These are phyloP conservation scores for Frieseomelitta varia DNA, from an alignment of 1,140 invertebrate species.

Conservation along the genomic window DNA sequence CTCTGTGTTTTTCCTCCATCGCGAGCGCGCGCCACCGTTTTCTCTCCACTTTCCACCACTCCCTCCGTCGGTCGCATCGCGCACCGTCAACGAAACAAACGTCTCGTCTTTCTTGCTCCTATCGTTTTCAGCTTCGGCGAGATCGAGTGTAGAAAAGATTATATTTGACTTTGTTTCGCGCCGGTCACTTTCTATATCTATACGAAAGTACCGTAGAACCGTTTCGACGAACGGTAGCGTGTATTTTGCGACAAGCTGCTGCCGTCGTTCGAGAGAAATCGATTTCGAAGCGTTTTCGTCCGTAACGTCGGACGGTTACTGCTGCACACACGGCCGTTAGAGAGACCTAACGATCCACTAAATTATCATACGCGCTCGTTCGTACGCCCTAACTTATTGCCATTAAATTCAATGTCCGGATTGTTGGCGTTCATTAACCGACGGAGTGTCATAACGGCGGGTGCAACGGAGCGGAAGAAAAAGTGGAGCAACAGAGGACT, in stretches of 20 bases:
- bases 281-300: conserved; percentile 26
- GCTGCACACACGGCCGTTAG: not conserved
- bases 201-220: too few species aligned
- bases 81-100: conserved; percentile 27
- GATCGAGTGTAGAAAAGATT: too few species aligned
- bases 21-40: conserved; percentile 10
- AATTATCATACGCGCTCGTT: conserved; percentile 47
- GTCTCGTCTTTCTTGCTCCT: not conserved
- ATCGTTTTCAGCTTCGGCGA: too few species aligned
- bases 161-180: too few species aligned
- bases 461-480: conserved; percentile 25
- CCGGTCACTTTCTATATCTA: too few species aligned
- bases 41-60: conserved; percentile 28
- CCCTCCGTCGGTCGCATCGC: too few species aligned
- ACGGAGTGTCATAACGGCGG: conserved; percentile 32
- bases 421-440: conserved; percentile 54
- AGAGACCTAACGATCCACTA: conserved; percentile 58
- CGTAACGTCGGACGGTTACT: conserved; percentile 15
- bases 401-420: conserved; percentile 42
- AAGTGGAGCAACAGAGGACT: conserved; percentile 27
- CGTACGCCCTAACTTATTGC: conserved; percentile 12
- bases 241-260: not conserved
- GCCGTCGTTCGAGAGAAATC: not conserved
- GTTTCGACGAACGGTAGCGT: not conserved
- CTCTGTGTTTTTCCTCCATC: not conserved